phyloP scores from a whole-genome alignment of 1,140 invertebrate species.

The Zaprionus ghesquierei region DNA sequence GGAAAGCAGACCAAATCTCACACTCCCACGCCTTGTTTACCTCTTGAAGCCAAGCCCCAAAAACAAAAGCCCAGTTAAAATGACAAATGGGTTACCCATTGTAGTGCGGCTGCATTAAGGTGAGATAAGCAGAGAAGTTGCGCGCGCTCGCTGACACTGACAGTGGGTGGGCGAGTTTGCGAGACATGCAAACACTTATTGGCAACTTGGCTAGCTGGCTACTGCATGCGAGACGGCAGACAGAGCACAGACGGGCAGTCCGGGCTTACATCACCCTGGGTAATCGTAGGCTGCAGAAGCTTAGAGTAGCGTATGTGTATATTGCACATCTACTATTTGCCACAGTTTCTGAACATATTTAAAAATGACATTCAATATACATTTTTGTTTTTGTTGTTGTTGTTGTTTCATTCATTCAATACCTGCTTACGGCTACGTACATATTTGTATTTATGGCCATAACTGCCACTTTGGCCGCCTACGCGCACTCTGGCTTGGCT shows the following conservation, averaged over 20 bases:
- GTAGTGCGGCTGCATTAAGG: not conserved
- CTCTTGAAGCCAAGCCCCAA: not conserved
- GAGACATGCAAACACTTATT: constrained; percentile 13
- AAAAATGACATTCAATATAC: constrained; percentile 52
- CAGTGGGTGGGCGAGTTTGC: constrained; percentile 47
- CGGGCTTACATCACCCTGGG: constrained; percentile 42
- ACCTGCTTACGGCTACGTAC: constrained; percentile 70
- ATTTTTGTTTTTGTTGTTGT: constrained; percentile 8
- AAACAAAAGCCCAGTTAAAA: constrained; percentile 22
- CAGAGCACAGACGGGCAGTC: constrained; percentile 4
- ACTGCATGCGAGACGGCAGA: constrained; percentile 9
- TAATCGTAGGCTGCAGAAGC: constrained; percentile 39
- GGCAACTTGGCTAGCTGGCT: not conserved
- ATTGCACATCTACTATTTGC: constrained; percentile 76
- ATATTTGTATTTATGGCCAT: constrained; percentile 80
- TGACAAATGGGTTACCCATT: not conserved
- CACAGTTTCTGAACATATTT: constrained; percentile 50
- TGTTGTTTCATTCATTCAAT: constrained; percentile 47
- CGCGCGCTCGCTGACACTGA: constrained; percentile 4
- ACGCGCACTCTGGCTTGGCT: constrained; percentile 51
- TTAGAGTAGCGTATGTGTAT: not conserved
- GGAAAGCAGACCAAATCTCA: not conserved
- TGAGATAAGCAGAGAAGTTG: constrained; percentile 16
- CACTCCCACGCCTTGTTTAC: not conserved
- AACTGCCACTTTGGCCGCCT: constrained; percentile 74